phyloP scores from a whole-genome alignment of 2,797 vertebrate genomes.

The Channallabes apus region DNA sequence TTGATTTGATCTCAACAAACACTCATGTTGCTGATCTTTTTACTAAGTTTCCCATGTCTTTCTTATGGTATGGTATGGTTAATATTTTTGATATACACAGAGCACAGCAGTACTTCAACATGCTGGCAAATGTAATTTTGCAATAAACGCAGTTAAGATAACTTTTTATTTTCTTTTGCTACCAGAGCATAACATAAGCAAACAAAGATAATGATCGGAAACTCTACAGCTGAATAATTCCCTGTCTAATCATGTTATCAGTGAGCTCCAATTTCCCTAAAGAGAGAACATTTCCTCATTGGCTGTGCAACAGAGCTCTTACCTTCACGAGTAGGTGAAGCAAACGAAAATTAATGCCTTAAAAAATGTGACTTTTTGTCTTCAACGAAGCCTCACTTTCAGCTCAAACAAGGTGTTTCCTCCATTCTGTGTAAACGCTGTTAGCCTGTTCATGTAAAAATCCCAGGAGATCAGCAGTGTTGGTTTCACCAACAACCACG shows the following conservation, averaged over 20 bases:
- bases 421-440: not conserved
- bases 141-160: not conserved
- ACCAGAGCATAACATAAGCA: not conserved
- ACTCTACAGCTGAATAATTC: not conserved
- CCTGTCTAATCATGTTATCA: not conserved
- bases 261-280: not conserved
- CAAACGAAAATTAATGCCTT: not conserved
- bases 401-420: not conserved
- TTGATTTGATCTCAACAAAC: not conserved
- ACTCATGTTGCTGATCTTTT: not conserved
- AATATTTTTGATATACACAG: not conserved
- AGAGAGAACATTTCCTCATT: not conserved
- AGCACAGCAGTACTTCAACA: not conserved
- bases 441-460: not conserved
- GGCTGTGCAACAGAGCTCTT: not conserved
- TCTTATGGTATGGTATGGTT: not conserved
- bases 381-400: not conserved
- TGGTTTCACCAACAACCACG: not conserved
- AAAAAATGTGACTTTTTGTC: not conserved
- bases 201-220: slow-evolving; percentile 3
- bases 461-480: not conserved
- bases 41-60: not conserved
- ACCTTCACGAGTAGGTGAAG: not conserved
- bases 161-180: not conserved
- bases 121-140: not conserved